Percentiles rank a stretch among this genome's conserved stretches.
These are phyloP conservation scores for Sipha maydis DNA, from an alignment of 2,888 invertebrate species.

Conservation along the genomic window DNA sequence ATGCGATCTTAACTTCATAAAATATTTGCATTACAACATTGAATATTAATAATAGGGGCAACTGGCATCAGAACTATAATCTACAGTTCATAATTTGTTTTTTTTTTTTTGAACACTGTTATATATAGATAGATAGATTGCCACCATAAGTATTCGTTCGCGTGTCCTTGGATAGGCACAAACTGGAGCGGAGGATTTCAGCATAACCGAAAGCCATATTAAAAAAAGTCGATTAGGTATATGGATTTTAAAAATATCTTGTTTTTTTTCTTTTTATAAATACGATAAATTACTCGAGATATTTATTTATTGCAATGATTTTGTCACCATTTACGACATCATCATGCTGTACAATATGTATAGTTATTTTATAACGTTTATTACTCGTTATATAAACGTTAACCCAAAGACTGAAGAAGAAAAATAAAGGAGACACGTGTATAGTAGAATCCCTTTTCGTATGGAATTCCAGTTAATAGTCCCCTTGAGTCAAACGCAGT, in stretches of 20 bases:
- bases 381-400: neutral
- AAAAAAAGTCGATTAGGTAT: neutral
- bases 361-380: neutral
- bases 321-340: neutral
- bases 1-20: neutral
- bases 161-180: constrained; percentile 28
- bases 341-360: neutral
- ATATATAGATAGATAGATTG: neutral
- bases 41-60: constrained; percentile 9
- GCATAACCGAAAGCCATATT: neutral
- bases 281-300: neutral
- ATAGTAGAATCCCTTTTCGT: neutral
- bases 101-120: neutral
- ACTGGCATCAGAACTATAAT: constrained; percentile 5
- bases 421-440: neutral
- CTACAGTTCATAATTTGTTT: constrained; percentile 22
- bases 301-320: constrained; percentile 12
- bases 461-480: constrained; percentile 15
- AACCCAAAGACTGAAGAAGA: neutral
- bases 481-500: constrained; percentile 13
- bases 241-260: constrained; percentile 24
- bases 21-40: constrained; percentile 4
- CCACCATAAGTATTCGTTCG: neutral
- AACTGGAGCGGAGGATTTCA: constrained; percentile 36
- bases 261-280: neutral